Evolutionary conservation across 1,140 invertebrate genomes (phyloP).

Genomic region (Cheumatopsyche charites): DNA sequence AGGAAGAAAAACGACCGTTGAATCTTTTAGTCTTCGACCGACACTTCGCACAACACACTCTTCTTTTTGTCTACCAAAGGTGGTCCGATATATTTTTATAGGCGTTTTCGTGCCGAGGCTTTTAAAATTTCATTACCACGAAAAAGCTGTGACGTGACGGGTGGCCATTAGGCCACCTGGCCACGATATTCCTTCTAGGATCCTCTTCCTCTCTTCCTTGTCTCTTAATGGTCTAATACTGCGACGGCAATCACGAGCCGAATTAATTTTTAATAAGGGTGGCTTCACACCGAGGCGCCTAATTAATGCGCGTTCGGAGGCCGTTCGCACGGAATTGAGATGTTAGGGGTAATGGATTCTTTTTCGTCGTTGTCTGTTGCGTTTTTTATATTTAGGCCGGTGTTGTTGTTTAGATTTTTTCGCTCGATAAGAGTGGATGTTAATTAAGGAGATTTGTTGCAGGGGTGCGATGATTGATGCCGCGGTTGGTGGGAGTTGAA

Average conservation of each 20-base stretch:
- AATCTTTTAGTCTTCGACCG: too few relatives aligned
- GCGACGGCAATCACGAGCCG: constrained; percentile 4
- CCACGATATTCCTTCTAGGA: not conserved
- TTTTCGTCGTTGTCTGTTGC: not conserved
- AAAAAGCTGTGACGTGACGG: not conserved
- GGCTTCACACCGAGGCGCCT: not conserved
- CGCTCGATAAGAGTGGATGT: not conserved
- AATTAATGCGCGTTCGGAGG: not conserved
- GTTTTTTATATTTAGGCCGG: not conserved
- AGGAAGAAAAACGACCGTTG: too few relatives aligned
- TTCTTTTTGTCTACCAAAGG: too few relatives aligned
- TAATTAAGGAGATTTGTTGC: not conserved
- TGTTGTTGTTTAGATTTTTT: not conserved
- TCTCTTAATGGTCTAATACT: not conserved
- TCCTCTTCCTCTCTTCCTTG: not conserved
- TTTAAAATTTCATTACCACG: constrained; percentile 16
- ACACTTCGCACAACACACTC: too few relatives aligned
- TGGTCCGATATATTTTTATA: too few relatives aligned
- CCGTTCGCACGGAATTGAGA: not conserved
- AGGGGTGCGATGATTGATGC: too few relatives aligned
- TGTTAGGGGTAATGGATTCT: not conserved
- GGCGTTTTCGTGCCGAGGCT: not conserved
- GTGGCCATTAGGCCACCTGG: constrained; percentile 10
- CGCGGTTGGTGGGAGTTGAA: too few relatives aligned
- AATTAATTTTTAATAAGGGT: constrained; percentile 17